Evolutionary conservation across 2,888 invertebrate genomes (phyloP).

Genomic region (Ectemnius lituratus): DNA sequence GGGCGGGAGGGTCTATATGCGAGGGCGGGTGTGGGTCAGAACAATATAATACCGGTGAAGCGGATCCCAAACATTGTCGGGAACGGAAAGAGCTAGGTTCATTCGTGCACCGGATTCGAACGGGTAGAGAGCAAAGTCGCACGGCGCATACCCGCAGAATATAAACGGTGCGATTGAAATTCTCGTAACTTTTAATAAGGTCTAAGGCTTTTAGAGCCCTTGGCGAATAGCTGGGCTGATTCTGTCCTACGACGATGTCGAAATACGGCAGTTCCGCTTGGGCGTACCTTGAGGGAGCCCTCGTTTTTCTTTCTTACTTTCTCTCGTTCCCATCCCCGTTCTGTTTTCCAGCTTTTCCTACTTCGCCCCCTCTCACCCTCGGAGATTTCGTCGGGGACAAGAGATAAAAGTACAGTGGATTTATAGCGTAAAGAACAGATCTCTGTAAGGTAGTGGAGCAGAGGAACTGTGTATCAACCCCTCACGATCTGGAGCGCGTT

Average conservation of each 20-base stretch:
- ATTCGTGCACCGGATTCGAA: slow-evolving; percentile 43
- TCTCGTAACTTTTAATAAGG: slow-evolving; percentile 62
- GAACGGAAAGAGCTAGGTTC: slow-evolving; percentile 49
- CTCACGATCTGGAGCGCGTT: slow-evolving; percentile 32
- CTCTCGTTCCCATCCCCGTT: neutral
- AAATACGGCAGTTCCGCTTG: slow-evolving; percentile 17
- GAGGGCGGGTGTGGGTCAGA: slow-evolving; percentile 65
- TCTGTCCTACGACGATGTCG: slow-evolving; percentile 14
- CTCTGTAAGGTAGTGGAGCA: slow-evolving; percentile 26
- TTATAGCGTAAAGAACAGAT: slow-evolving; percentile 45
- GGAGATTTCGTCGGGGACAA: slow-evolving; percentile 37
- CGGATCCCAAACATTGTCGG: slow-evolving; percentile 57
- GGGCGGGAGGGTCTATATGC: slow-evolving; percentile 59
- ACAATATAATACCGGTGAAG: slow-evolving; percentile 59
- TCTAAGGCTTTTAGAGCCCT: slow-evolving; percentile 26
- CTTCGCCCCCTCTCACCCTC: slow-evolving; percentile 6
- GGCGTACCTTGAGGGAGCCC: slow-evolving; percentile 17
- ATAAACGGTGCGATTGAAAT: slow-evolving; percentile 49
- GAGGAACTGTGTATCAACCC: slow-evolving; percentile 29
- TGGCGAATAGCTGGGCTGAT: neutral
- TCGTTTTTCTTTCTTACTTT: slow-evolving; percentile 23
- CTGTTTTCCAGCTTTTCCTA: neutral
- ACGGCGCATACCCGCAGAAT: slow-evolving; percentile 18
- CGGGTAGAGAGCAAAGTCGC: slow-evolving; percentile 28
- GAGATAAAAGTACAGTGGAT: slow-evolving; percentile 45